Percentiles rank a stretch among this genome's conserved stretches.
Evolutionary conservation across 2,888 invertebrate genomes (phyloP).

Genomic region (Ophion obscuratus): DNA sequence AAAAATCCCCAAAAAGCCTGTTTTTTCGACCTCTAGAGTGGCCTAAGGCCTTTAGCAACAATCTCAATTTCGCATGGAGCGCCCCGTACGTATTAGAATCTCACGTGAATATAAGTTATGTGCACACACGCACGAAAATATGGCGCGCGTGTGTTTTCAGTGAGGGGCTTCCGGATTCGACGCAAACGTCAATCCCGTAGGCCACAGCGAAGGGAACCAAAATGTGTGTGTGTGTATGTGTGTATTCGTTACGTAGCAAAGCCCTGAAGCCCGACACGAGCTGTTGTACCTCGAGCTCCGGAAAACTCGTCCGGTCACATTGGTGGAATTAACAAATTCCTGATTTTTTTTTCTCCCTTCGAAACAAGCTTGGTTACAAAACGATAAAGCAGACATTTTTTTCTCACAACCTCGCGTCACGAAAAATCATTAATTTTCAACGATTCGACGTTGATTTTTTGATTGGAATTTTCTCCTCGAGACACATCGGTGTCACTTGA

Average conservation of each 20-base stretch:
- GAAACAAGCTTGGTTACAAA: not conserved
- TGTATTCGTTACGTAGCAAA: conserved; percentile 43
- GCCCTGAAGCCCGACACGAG: conserved; percentile 58
- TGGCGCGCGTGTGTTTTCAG: conserved; percentile 22
- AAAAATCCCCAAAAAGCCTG: too few species aligned
- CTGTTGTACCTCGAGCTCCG: conserved; percentile 38
- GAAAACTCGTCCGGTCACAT: conserved; percentile 3
- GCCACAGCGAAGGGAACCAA: conserved; percentile 20
- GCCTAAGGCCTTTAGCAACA: too few species aligned
- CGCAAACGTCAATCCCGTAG: conserved; percentile 50
- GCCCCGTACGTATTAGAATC: not conserved
- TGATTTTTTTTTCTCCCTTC: not conserved
- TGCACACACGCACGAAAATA: not conserved
- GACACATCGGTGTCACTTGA: too few species aligned
- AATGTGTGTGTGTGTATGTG: not conserved
- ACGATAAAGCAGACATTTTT: not conserved
- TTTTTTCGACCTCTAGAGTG: too few species aligned
- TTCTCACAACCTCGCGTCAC: not conserved
- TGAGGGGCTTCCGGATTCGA: conserved; percentile 63
- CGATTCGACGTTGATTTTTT: too few species aligned
- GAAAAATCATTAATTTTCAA: not conserved
- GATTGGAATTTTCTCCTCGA: too few species aligned
- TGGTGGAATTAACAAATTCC: conserved; percentile 22
- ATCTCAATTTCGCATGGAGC: not conserved
- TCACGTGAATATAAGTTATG: not conserved